Base-by-base conservation (phyloP, 1,140 invertebrate genomes). In the Drusus annulatus region DNA sequence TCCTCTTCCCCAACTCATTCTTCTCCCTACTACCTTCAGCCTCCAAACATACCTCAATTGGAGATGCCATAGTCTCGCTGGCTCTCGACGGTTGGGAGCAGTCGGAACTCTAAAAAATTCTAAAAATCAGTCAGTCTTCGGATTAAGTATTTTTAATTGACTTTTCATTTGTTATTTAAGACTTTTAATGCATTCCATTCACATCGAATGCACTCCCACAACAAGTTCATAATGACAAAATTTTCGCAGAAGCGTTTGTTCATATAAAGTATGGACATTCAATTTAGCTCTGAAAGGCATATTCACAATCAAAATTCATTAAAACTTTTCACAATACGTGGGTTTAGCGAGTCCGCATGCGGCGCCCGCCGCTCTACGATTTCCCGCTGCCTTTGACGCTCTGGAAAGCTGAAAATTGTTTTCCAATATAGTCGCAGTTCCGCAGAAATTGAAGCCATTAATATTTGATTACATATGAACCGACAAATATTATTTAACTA, bases 401-500 rank as follows among this genome's bases (percentile, higher is more conserved):
- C 45, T 7, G 8, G 31, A 69, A 19, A 51, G 65, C 31, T 69
- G 65, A 69, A 69, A 74, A 23, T 25, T 71, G 51, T 21, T 74
- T 74, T 51, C 50, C 69, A n/a, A 74, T 74, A 74, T 36, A 50
- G 28, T 25, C 62, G 62, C 21, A 21, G 8, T 45, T 69, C 31
- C 36, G 6, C 31, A n/a, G 65, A n/a, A 51, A 74, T 28, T 54
- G 69, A 56, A 74, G n/a, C 50, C 21, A 65, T 75, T 76, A 56
- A 60, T 45, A 77, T 75, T 76, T 81, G 77, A 81, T 81, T 81
- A 81, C 80, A 76, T 80, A 60, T 76, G 13, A 50, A 58, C 65
- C 79, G 71, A 68, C 79, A 77, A 80, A 80, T 81, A 81, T 81
- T 75, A 75, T 56, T 80, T 77, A 71, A 81, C 75, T 77, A 36